Base-by-base conservation (phyloP, 2,797 vertebrate species). In the Dendrocincla fuliginosa region DNA sequence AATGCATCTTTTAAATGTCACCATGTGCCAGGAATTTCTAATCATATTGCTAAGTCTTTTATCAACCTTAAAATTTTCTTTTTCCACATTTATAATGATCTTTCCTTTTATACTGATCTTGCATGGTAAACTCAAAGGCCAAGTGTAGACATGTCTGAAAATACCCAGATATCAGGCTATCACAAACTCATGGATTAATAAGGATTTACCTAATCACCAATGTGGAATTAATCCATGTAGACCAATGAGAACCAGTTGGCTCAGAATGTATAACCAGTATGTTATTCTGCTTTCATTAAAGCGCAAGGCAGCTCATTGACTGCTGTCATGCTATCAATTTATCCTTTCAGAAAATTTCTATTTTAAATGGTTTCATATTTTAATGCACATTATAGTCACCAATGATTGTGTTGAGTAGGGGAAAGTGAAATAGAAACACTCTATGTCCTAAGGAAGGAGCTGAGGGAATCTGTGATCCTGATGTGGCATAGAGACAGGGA, bases 1-100 rank as follows among this genome's bases (percentile, higher is more conserved):
- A 94, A 85, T 87, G 68, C 37, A 30, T 74, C 61, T 84, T 88
- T 87, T 84, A 93, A 95, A 91, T 87, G 57, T 67, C 78, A 69
- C 60, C 33, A 56, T 90, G 73, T 84, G 73, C 47, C 35, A 87
- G 74, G 50, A 95, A 86, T 93, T 93, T 84, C 28, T 86, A 89
- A 91, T 87, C 33, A 68, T 65, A 84, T 65, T 4, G 1, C 37
- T 79, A 75, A 78, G 49, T 25, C 69, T 91, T 95, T 82, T 61
- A 85, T 95, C 77, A 95, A 42, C 16, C 5, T 70, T 56, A 33
- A 44, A 78, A 39, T 76, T 59, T 71, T 92, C 55, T 64, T 93
- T 60, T 49, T 8, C 16, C 6, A 13, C n/a, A n/a, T n/a, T n/a
- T n/a, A n/a, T n/a, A n/a, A n/a, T n/a, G n/a, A n/a, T n/a, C n/a